phyloP scores from a whole-genome alignment of 2,888 invertebrate genomes.

The Heteropelma amictum region DNA sequence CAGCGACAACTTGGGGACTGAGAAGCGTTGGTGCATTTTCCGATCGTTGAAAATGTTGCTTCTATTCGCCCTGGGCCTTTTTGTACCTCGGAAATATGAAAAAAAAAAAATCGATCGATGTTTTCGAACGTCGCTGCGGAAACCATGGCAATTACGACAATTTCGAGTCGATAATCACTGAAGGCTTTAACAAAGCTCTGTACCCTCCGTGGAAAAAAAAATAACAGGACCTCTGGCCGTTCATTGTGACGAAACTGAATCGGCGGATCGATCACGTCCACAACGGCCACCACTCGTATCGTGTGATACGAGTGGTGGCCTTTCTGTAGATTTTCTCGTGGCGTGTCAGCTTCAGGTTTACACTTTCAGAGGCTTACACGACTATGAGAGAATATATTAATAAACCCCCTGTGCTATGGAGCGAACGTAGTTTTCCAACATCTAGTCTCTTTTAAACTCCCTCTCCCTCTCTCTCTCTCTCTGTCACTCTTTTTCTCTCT shows the following conservation, averaged over 20 bases:
- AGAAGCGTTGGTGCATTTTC: no score
- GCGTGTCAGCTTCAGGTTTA: slow-evolving; percentile 45
- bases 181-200: slow-evolving; percentile 21
- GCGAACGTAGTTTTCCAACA: slow-evolving; percentile 58
- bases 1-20: no score
- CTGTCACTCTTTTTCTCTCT: slow-evolving; percentile 2
- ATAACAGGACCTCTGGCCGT: slow-evolving; percentile 40
- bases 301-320: background rate
- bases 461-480: slow-evolving; percentile 9
- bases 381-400: slow-evolving; percentile 64
- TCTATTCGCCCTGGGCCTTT: no score
- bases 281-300: slow-evolving; percentile 32
- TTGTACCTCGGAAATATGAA: no score
- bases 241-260: slow-evolving; percentile 50
- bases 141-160: slow-evolving; percentile 29
- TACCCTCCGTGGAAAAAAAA: slow-evolving; percentile 24
- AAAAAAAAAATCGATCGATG: slow-evolving; percentile 44
- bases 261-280: slow-evolving; percentile 59
- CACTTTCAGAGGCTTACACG: slow-evolving; percentile 41
- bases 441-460: slow-evolving; percentile 26
- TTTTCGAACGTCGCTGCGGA: slow-evolving; percentile 27
- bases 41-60: no score
- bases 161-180: slow-evolving; percentile 40
- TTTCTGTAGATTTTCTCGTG: slow-evolving; percentile 16
- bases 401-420: slow-evolving; percentile 60